A percentile compares a stretch with the other conserved stretches of the same genome.
Conservation (phyloP, 2,113 vertebrate species). For the Platysteira castanea region DNA sequence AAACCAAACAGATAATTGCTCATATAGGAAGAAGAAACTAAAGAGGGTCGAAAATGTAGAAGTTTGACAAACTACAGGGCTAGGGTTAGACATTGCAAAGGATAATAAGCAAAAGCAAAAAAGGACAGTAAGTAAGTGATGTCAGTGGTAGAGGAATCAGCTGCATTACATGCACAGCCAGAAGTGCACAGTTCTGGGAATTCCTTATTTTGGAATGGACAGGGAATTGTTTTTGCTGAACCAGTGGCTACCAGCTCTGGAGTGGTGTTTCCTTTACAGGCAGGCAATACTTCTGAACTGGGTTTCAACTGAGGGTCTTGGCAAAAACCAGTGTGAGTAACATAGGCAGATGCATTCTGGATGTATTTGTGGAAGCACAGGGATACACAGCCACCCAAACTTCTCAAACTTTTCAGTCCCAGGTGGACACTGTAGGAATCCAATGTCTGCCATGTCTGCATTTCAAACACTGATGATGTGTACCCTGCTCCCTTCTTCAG, state of each 20-base stretch:
- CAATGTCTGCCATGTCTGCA: not conserved
- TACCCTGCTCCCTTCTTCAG: not conserved
- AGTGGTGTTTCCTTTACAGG: not conserved
- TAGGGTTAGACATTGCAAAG: fast-evolving
- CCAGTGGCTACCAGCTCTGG: not conserved
- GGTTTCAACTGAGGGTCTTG: not conserved
- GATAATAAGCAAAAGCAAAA: not conserved
- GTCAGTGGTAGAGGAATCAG: not conserved
- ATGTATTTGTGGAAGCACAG: not conserved
- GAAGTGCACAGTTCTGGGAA: not conserved
- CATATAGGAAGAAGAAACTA: not conserved
- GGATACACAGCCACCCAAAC: not conserved
- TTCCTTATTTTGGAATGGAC: not conserved
- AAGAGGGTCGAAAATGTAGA: not conserved
- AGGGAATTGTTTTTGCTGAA: not conserved
- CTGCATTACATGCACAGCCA: not conserved
- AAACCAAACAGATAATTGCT: not conserved
- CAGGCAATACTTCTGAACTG: not conserved
- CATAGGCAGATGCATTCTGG: fast-evolving
- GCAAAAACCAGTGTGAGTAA: not conserved
- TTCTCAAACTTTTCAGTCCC: not conserved
- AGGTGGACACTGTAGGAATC: not conserved
- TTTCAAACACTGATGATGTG: not conserved
- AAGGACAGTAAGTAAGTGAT: not conserved
- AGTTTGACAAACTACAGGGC: not conserved